Base-by-base conservation (phyloP, 1,140 invertebrate species). In the Oreohelix idahoensis region DNA sequence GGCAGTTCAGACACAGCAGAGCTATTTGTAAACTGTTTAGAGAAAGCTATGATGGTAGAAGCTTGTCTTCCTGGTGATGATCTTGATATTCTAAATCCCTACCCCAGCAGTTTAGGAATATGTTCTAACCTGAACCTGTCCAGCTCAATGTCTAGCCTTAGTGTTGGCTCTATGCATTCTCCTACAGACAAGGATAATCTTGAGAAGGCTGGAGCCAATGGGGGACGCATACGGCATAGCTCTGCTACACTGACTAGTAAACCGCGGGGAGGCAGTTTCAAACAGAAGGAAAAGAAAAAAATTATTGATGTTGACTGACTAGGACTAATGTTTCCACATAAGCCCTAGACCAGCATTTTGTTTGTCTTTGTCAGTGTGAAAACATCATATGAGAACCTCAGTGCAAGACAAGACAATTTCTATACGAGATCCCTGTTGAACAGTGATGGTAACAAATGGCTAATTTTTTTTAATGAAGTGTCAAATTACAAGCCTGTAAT, bases 21-120 rank as follows among this genome's bases (percentile, higher is more conserved):
- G 90, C 93, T 98, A 76, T 98, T 99, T 93, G 97, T 98, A 36
- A 98, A 99, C 93, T 99, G 97, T 92, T 93, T 99, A 85, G 97
- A 98, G 94, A 87, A 87, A 77, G 97, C 97, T 26, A 98, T 99
- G 97, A 98, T 99, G 97, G 97, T 99, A 38, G 97, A 99, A 93
- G 98, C 97, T 17, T 98, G 97, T 93, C 94, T 98, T 86, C 97
- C 97, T 38, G 92, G 92, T 11, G 92, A 92, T 84, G 92, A 93
- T 87, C 88, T 92, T 79, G 92, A 92, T 85, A 89, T 92, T 81
- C 87, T 90, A 15, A 92, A 92, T 83, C 89, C 91, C 15, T 93
- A 95, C 88, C 95, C 96, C 20, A 95, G 95, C 39, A 95, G 95
- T 85, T 94, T 96, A 32, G 95, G 95, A 77, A 95, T 95, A 53